Evolutionary conservation across 2,113 vertebrate genomes (phyloP).

Genomic region (Thryonomys swinderianus): DNA sequence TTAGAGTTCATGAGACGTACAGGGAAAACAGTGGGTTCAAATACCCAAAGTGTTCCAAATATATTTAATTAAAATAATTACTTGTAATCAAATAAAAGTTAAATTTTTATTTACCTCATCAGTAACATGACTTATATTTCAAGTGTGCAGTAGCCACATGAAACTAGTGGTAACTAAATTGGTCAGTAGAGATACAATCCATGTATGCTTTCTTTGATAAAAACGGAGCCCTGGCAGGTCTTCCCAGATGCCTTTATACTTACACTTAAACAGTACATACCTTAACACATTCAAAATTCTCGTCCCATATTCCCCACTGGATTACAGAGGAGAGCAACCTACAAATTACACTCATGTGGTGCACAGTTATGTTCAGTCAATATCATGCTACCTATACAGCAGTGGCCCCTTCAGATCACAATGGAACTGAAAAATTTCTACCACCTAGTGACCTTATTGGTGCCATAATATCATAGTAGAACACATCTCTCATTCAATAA

Average conservation of each 20-base stretch:
- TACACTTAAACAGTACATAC: not conserved
- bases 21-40: not conserved
- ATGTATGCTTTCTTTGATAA: not conserved
- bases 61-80: constrained; percentile 3
- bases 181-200: not conserved
- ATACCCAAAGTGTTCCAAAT: not conserved
- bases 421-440: not conserved
- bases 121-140: not conserved
- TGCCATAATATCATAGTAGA: not conserved
- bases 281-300: not conserved
- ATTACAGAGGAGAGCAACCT: not conserved
- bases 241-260: not conserved
- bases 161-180: not conserved
- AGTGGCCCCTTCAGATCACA: not conserved
- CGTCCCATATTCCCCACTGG: not conserved
- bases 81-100: not conserved
- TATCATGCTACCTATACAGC: not conserved
- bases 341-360: not conserved
- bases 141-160: not conserved
- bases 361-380: not conserved
- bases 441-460: not conserved
- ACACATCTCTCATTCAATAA: not conserved
- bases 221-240: not conserved
- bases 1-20: constrained; percentile 26
- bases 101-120: not conserved